These are phyloP conservation scores for Tragelaphus strepsiceros DNA, from an alignment of 2,113 vertebrate genomes.

Conservation along the genomic window DNA sequence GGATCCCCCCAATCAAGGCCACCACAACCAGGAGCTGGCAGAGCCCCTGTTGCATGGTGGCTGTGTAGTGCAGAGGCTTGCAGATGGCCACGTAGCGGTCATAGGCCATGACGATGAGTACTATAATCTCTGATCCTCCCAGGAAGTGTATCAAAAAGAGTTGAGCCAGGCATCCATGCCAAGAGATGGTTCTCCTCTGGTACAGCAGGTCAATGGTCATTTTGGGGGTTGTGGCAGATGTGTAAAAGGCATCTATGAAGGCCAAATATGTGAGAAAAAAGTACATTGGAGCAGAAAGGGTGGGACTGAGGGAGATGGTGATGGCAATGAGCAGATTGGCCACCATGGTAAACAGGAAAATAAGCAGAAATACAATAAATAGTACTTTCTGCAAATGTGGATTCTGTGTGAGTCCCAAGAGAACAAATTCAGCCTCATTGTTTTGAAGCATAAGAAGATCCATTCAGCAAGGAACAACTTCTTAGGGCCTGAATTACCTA, in stretches of 20 bases:
- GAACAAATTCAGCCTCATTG: background rate
- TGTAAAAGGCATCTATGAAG: slow-evolving; percentile 66
- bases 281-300: slow-evolving; percentile 61
- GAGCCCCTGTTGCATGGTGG: background rate
- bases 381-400: background rate
- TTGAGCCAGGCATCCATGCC: slow-evolving; percentile 51
- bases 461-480: background rate
- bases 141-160: slow-evolving; percentile 63
- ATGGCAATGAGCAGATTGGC: background rate
- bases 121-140: slow-evolving; percentile 36
- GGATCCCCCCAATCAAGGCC: slow-evolving; percentile 42
- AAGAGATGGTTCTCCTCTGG: slow-evolving; percentile 46
- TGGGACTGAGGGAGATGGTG: slow-evolving; percentile 28
- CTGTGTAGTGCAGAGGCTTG: background rate
- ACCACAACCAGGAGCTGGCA: background rate
- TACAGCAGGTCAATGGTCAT: slow-evolving; percentile 51
- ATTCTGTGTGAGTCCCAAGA: background rate
- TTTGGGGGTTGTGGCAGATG: slow-evolving; percentile 61
- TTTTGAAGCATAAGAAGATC: background rate
- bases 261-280: slow-evolving; percentile 69
- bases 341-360: background rate
- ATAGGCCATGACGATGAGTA: too few relatives aligned
- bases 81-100: too few relatives aligned
- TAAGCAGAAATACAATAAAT: background rate
- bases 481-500: background rate